Conservation (phyloP, 2,797 vertebrate species). For the Cetoscarus ocellatus region DNA sequence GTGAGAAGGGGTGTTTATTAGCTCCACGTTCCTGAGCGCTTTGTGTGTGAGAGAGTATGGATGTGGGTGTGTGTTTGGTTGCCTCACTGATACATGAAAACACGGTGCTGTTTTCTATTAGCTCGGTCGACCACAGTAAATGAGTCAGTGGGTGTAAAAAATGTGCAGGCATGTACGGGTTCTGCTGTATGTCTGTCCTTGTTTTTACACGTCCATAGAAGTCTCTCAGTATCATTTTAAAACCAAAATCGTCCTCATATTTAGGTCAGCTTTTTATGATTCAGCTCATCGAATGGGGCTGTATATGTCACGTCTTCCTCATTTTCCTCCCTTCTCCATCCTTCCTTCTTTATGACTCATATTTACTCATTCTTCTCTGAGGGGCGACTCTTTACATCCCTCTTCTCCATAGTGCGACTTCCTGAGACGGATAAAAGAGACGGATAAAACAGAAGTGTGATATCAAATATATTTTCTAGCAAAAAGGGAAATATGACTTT, state of each 20-base stretch:
- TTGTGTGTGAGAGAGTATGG: slow-evolving; percentile 24
- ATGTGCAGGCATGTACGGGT: slow-evolving; percentile 15
- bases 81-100: slow-evolving; percentile 53
- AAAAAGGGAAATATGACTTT: slow-evolving; percentile 21
- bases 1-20: slow-evolving; percentile 48
- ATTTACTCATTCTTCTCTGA: slow-evolving; percentile 59
- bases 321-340: slow-evolving; percentile 23
- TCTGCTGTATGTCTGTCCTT: slow-evolving; percentile 7
- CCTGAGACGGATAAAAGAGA: slow-evolving; percentile 4
- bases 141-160: slow-evolving; percentile 66
- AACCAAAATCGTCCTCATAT: slow-evolving; percentile 13
- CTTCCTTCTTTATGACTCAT: slow-evolving; percentile 52
- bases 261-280: slow-evolving; percentile 1
- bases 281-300: slow-evolving; percentile 7
- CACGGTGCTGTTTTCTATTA: slow-evolving; percentile 52
- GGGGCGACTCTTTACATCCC: slow-evolving; percentile 17
- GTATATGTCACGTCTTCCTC: slow-evolving; percentile 20
- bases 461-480: background rate
- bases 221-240: slow-evolving; percentile 8
- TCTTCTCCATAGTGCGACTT: background rate
- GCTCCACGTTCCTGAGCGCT: slow-evolving; percentile 65
- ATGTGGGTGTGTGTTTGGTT: slow-evolving; percentile 31
- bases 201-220: slow-evolving; percentile 12
- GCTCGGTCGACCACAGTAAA: slow-evolving; percentile 52
- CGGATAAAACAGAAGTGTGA: slow-evolving; percentile 8